Percentiles rank a stretch among this genome's conserved stretches.
phyloP scores from a whole-genome alignment of 1,140 invertebrate genomes.

The Probaryconus sp. region DNA sequence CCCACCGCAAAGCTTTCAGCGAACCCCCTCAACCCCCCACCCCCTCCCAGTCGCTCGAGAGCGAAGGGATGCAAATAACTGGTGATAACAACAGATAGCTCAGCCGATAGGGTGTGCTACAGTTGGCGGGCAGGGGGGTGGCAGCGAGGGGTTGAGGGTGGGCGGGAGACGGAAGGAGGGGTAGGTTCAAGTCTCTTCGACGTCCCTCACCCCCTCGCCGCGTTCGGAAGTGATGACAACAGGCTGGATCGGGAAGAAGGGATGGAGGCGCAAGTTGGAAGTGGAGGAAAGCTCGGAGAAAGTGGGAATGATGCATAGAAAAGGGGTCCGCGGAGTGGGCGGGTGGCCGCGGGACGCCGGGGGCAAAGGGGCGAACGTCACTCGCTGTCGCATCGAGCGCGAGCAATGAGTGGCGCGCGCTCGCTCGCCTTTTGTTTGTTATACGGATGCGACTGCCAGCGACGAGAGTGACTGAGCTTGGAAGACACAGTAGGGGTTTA shows the following conservation, averaged over 20 bases:
- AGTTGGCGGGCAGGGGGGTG: constrained; percentile 31
- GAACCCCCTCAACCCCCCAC: background rate
- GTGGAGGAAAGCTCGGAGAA: constrained; percentile 47
- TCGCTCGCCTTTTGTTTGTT: constrained; percentile 77
- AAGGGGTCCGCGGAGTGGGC: constrained; percentile 29
- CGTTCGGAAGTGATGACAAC: constrained; percentile 64
- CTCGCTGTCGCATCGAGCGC: constrained; percentile 76
- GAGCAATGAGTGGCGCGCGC: constrained; percentile 75
- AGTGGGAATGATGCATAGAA: constrained; percentile 44
- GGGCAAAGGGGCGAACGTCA: constrained; percentile 66
- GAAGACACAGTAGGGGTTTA: constrained; percentile 38
- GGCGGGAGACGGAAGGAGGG: constrained; percentile 30
- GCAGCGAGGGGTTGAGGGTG: constrained; percentile 44
- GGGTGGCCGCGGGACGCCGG: constrained; percentile 23
- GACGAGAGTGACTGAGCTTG: constrained; percentile 42
- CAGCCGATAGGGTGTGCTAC: constrained; percentile 55
- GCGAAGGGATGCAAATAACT: constrained; percentile 77
- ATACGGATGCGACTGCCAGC: constrained; percentile 73
- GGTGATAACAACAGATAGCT: constrained; percentile 77
- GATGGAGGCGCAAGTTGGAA: constrained; percentile 26
- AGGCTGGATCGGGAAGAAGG: constrained; percentile 34
- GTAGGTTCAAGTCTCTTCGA: constrained; percentile 52
- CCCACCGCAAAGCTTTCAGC: constrained; percentile 20
- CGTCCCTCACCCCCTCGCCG: constrained; percentile 3
- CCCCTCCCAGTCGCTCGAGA: constrained; percentile 45